Evolutionary conservation across 2,797 vertebrate species (phyloP), one percentile per base, ranked within the genome.

Genomic region (Neostethus bicornis): DNA sequence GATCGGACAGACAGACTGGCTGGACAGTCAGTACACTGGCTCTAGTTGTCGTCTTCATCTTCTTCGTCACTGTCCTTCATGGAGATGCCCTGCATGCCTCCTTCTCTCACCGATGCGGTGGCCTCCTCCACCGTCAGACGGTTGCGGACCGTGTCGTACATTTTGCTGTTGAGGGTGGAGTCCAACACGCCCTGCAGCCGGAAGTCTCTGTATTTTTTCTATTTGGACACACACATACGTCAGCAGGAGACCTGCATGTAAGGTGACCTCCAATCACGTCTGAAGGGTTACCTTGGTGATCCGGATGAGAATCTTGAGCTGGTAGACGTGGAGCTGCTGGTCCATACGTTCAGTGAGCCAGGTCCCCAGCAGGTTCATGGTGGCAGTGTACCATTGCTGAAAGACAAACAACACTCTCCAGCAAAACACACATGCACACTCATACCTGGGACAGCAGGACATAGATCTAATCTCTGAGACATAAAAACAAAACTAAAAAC

Each of bases 351-450:
- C 97, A 24, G 97, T 99, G 73, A 99, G 89, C 97, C 97, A 99
- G 79, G 96, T 98, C 81, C 96, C 97, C 90, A 99, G 86, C 23
- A 99, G 92, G 66, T 96, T 98, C 97, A 99, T 98, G 76, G 97
- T 96, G 91, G 96, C 97, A 89, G 95, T 98, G 91, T 98, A 99
- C 97, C 97, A 99, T 99, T 99, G 97, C 97, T 99, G 96, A 89
- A 98, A 99, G 90, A 96, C 93, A 94, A 89, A 90, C 87, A 91
- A 84, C 92, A 79, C 94, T 94, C 94, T 97, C 95, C 94, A 96
- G 93, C 92, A 93, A 87, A 90, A 89, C 81, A 63, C 87, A 86
- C 86, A 86, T 78, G 61, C 86, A 66, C 84, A 80, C 82, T 72
- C 82, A 62, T 64, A 57, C 83, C 79, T 72, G 70, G 80, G 68